Conservation (phyloP, 2,797 vertebrate genomes). For the Cetoscarus ocellatus region DNA sequence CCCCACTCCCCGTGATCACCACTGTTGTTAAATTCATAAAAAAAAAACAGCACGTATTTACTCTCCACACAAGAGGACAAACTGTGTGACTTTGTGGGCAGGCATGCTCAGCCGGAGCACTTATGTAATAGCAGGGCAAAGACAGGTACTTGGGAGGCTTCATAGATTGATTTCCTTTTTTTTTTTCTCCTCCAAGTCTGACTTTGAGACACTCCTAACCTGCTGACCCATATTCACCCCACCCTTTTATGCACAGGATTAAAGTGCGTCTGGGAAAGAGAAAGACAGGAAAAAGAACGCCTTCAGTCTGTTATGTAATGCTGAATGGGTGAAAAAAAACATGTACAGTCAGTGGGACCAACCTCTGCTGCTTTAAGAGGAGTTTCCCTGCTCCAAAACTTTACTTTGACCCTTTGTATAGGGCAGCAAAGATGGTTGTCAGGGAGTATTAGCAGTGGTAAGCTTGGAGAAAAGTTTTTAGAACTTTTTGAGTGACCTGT, state of each 20-base stretch:
- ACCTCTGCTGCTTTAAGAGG: conserved; percentile 62
- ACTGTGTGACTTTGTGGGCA: conserved; percentile 73
- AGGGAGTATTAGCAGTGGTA: neutral
- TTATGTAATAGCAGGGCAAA: conserved; percentile 84
- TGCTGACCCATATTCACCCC: conserved; percentile 86
- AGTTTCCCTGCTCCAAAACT: conserved; percentile 51
- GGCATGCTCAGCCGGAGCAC: conserved; percentile 67
- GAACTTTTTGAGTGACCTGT: conserved; percentile 36
- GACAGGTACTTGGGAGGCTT: conserved; percentile 78
- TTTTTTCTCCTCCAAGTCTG: conserved; percentile 63
- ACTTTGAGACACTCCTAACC: conserved; percentile 86
- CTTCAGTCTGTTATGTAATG: conserved; percentile 87
- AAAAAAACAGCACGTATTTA: conserved; percentile 25
- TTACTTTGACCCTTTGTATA: conserved; percentile 23
- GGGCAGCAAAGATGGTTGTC: conserved; percentile 1
- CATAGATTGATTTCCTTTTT: conserved; percentile 72
- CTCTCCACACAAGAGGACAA: conserved; percentile 34
- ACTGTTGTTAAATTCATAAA: conserved; percentile 6
- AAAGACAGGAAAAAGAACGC: conserved; percentile 78
- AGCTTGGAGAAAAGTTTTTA: conserved; percentile 36
- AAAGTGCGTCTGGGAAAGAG: conserved; percentile 84
- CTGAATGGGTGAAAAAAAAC: conserved; percentile 77
- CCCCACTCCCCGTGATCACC: conserved; percentile 1
- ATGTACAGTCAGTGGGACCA: conserved; percentile 65
- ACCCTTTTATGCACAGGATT: conserved; percentile 79